These are phyloP conservation scores for Electrophaes corylata DNA, from an alignment of 2,888 invertebrate species.

Conservation along the genomic window DNA sequence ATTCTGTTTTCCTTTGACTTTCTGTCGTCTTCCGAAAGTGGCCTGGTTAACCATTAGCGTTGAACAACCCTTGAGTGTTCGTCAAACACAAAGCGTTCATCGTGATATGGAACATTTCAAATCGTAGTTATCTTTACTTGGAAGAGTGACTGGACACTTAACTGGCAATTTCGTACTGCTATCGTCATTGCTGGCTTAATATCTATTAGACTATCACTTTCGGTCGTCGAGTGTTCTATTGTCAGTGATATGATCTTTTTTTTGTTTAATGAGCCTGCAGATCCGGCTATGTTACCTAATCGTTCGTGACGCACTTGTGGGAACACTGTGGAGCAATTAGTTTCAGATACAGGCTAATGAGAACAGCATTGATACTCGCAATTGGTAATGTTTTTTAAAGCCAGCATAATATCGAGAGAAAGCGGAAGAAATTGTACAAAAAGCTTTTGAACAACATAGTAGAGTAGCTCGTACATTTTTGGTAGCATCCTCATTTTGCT, in stretches of 20 bases:
- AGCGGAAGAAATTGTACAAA: no score
- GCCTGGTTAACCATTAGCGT: slow-evolving; percentile 24
- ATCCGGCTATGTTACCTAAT: slow-evolving; percentile 79
- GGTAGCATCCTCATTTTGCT: no score
- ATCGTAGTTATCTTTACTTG: slow-evolving; percentile 45
- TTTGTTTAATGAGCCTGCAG: slow-evolving; percentile 75
- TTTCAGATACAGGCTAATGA: slow-evolving; percentile 29
- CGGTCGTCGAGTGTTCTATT: slow-evolving; percentile 76
- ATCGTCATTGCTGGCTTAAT: slow-evolving; percentile 66
- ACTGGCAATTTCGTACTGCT: slow-evolving; percentile 57
- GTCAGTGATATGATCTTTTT: slow-evolving; percentile 76
- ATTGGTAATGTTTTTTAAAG: neutral
- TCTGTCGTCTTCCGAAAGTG: slow-evolving; percentile 10
- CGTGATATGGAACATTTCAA: slow-evolving; percentile 33
- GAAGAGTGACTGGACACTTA: slow-evolving; percentile 64
- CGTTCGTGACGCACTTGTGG: slow-evolving; percentile 72
- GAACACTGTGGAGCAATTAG: slow-evolving; percentile 68
- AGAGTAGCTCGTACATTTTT: no score
- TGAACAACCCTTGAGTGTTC: slow-evolving; percentile 25
- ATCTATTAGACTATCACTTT: slow-evolving; percentile 80
- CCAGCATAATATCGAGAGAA: no score
- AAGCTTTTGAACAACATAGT: no score
- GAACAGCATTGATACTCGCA: slow-evolving; percentile 36
- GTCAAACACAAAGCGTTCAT: slow-evolving; percentile 24
- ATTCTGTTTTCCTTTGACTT: slow-evolving; percentile 11